Evolutionary conservation across 2,888 invertebrate genomes (phyloP).

Genomic region (Onthophagus sagittarius): DNA sequence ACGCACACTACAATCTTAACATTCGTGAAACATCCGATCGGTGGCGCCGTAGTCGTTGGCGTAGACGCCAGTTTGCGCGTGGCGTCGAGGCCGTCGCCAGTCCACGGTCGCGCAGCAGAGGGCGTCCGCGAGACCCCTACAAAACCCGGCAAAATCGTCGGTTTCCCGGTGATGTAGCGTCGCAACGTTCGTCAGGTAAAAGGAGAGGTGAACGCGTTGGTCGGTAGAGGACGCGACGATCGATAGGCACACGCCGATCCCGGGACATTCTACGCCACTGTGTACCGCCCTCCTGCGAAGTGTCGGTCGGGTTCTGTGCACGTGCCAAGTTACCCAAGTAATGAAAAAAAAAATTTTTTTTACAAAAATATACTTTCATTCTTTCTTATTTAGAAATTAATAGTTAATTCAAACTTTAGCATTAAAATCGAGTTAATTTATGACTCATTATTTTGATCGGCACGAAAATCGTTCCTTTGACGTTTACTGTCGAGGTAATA

Average conservation of each 20-base stretch:
- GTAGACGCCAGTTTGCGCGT: neutral
- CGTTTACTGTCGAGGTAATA: neutral
- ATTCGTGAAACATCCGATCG: neutral
- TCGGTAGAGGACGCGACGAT: neutral
- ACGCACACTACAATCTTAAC: no score
- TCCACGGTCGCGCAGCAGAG: neutral
- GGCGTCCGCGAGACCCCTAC: neutral
- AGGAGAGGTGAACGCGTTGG: neutral
- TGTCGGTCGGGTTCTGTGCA: neutral
- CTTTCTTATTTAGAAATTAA: no score
- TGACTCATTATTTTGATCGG: neutral
- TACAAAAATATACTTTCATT: no score
- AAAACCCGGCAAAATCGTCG: neutral
- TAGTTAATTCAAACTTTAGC: no score
- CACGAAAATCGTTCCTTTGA: neutral
- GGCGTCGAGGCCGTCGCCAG: neutral
- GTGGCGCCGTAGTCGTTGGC: neutral
- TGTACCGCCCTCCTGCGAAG: neutral
- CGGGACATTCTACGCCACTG: neutral
- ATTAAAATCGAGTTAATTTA: neutral
- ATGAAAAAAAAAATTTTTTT: no score
- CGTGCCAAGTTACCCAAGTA: neutral
- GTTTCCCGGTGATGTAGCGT: neutral
- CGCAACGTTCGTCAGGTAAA: neutral
- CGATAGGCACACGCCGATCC: neutral